phyloP scores from a whole-genome alignment of 2,113 vertebrate genomes.

The Chunga burmeisteri region DNA sequence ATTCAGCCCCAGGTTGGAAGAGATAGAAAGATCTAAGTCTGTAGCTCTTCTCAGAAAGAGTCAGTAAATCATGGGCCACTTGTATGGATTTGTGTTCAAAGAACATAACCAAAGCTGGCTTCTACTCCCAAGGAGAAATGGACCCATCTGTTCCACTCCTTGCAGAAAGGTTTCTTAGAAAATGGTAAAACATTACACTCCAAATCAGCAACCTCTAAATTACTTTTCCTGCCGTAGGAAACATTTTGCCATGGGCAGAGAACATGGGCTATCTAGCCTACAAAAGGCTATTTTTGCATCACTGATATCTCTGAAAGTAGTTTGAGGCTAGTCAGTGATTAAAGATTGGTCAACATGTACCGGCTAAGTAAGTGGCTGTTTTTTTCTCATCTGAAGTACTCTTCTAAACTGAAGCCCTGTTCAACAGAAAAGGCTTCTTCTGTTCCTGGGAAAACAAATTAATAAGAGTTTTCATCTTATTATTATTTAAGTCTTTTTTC shows the following conservation, averaged over 20 bases:
- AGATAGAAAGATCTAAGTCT: background rate
- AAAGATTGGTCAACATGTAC: background rate
- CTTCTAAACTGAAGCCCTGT: conserved; percentile 15
- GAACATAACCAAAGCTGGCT: background rate
- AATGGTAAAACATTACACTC: background rate
- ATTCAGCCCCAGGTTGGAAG: background rate
- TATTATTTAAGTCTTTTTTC: conserved; percentile 21
- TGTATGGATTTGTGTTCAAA: background rate
- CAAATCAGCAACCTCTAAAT: background rate
- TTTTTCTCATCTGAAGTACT: conserved; percentile 25
- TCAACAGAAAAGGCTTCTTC: conserved; percentile 9
- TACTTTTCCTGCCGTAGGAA: background rate
- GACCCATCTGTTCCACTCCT: background rate
- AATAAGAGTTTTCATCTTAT: conserved; percentile 22
- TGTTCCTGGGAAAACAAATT: conserved; percentile 42
- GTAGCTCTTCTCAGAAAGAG: background rate
- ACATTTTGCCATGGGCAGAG: background rate
- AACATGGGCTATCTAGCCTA: background rate
- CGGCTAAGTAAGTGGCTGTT: background rate
- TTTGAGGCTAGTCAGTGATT: conserved; percentile 1
- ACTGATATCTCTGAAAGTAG: background rate
- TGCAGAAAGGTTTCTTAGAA: background rate
- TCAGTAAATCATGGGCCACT: background rate
- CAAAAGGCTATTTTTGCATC: background rate
- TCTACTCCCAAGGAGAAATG: background rate